Conservation (phyloP, 1,140 invertebrate species). For the Sitophilus oryzae region DNA sequence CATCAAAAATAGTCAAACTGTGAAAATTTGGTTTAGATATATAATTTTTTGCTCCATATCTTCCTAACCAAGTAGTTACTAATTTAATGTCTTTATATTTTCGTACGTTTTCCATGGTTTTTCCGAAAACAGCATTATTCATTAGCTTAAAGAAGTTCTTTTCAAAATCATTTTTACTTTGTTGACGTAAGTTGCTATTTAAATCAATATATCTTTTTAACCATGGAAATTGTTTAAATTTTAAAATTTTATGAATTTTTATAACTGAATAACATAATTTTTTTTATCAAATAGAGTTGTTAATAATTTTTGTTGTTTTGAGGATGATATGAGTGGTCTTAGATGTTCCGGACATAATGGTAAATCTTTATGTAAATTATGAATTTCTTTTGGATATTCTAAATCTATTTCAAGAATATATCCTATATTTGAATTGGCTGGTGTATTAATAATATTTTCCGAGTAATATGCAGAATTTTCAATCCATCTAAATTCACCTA, state of each 20-base stretch:
- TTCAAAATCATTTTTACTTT: no score
- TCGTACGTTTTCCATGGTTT: no score
- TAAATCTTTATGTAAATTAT: slow-evolving; percentile 40
- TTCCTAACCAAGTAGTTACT: no score
- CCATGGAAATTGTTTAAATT: slow-evolving; percentile 17
- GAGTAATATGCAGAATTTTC: slow-evolving; percentile 28
- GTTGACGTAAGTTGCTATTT: slow-evolving; percentile 10
- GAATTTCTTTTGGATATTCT: slow-evolving; percentile 26
- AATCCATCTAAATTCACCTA: slow-evolving; percentile 45
- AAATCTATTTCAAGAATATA: slow-evolving; percentile 22
- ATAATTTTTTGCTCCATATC: slow-evolving; percentile 19
- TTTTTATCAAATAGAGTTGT: slow-evolving; percentile 31
- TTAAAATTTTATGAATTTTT: slow-evolving; percentile 21
- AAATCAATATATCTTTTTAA: slow-evolving; percentile 19
- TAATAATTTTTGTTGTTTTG: slow-evolving; percentile 36
- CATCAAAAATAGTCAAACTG: slow-evolving; percentile 24
- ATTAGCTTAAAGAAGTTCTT: no score
- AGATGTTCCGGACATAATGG: slow-evolving; percentile 35
- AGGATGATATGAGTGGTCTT: slow-evolving; percentile 28
- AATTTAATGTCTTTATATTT: slow-evolving; percentile 28
- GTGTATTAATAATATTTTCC: slow-evolving; percentile 32
- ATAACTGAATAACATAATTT: slow-evolving; percentile 12
- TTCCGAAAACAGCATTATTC: no score
- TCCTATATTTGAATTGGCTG: slow-evolving; percentile 36
- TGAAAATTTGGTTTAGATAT: slow-evolving; percentile 30